Percentiles rank a stretch among this genome's conserved stretches.
phyloP scores from a whole-genome alignment of 2,888 invertebrate species.

The Teinopalpus imperialis region DNA sequence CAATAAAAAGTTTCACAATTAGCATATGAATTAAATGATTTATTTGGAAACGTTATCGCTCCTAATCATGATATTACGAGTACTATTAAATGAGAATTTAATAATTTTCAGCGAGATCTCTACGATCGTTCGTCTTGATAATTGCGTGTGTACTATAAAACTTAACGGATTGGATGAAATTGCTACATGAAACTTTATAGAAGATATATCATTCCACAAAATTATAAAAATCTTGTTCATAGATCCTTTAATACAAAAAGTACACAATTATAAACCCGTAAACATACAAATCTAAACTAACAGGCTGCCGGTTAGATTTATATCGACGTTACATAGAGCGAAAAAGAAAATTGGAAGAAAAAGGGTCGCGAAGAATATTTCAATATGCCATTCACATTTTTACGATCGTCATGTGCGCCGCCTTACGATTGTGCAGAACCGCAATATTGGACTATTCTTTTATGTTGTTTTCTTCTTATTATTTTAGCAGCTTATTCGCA shows the following conservation, averaged over 20 bases:
- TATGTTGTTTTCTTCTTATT: conserved; percentile 45
- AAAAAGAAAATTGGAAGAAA: conserved; percentile 64
- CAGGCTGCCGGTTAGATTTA: conserved; percentile 63
- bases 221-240: no score
- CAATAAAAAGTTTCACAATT: no score
- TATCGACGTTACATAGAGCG: conserved; percentile 58
- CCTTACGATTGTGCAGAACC: conserved; percentile 65
- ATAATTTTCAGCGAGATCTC: no score
- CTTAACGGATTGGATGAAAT: no score
- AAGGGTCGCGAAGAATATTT: conserved; percentile 76
- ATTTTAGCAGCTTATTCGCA: conserved; percentile 50
- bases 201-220: no score
- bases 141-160: no score
- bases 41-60: no score
- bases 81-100: no score
- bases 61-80: no score
- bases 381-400: conserved; percentile 78
- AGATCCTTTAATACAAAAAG: conserved; percentile 9
- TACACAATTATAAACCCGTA: conserved; percentile 22
- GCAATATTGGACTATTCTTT: conserved; percentile 62
- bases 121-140: no score
- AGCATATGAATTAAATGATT: no score
- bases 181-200: no score
- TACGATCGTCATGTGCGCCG: conserved; percentile 72
- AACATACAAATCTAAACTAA: conserved; percentile 34